Percentiles rank a stretch among this genome's conserved stretches.
Evolutionary conservation across 2,113 vertebrate species (phyloP).

Genomic region (Upupa epops): DNA sequence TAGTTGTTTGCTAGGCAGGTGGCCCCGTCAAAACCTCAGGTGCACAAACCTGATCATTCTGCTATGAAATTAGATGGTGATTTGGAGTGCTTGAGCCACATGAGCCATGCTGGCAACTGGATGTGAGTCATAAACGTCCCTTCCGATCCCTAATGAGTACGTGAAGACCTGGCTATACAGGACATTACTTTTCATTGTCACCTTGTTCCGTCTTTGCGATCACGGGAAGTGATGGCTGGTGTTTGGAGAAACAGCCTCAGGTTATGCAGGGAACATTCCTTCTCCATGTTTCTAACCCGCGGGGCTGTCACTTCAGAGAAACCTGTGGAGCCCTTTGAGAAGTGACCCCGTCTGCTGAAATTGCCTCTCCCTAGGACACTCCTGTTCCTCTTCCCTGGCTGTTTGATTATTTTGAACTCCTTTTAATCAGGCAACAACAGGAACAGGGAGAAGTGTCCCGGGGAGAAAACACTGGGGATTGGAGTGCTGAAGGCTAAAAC

Average conservation of each 20-base stretch:
- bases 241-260: neutral
- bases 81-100: neutral
- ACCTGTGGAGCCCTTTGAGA: neutral
- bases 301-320: neutral
- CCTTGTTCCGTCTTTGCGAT: neutral
- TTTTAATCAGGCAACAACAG: neutral
- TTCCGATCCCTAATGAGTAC: no score
- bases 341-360: neutral
- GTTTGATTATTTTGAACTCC: neutral
- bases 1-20: neutral
- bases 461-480: neutral
- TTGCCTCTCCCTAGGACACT: neutral
- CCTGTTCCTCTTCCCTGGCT: neutral
- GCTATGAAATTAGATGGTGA: neutral
- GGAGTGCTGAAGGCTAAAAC: neutral
- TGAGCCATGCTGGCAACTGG: neutral
- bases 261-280: neutral
- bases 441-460: neutral
- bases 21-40: rapidly evolving
- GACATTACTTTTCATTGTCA: neutral
- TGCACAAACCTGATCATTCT: neutral
- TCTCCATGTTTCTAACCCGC: neutral
- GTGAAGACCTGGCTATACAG: neutral
- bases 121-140: no score
- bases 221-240: neutral